Percentiles rank a stretch among this genome's conserved stretches.
These are phyloP conservation scores for Oxyruncus cristatus DNA, from an alignment of 2,113 vertebrate species.

Conservation along the genomic window DNA sequence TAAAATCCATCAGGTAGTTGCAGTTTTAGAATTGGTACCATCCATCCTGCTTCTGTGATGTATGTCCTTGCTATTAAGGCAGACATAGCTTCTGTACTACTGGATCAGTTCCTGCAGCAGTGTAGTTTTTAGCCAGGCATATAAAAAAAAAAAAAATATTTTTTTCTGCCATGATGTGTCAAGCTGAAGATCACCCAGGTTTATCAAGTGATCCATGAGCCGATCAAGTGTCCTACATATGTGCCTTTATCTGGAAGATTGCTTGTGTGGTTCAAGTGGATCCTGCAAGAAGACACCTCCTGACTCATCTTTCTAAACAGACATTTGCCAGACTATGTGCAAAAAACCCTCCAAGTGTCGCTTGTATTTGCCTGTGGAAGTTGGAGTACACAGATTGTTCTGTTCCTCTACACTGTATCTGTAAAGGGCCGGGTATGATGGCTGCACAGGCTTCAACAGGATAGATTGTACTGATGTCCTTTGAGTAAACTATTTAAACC, in stretches of 20 bases:
- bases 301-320: background rate
- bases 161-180: background rate
- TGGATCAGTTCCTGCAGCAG: background rate
- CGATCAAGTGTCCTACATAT: background rate
- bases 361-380: background rate
- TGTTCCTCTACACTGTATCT: background rate
- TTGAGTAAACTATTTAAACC: background rate
- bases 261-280: background rate
- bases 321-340: background rate
- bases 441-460: background rate
- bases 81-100: background rate
- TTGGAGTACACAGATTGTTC: accelerated
- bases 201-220: background rate
- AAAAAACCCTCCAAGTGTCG: background rate
- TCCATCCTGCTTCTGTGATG: background rate
- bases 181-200: background rate
- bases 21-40: background rate
- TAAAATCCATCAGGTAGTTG: background rate
- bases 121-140: background rate
- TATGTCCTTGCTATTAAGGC: background rate
- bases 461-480: background rate
- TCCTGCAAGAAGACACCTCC: background rate
- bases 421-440: background rate
- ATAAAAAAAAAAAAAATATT: background rate
- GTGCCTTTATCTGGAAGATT: background rate